Evolutionary conservation across 2,113 vertebrate genomes (phyloP), one percentile per base, ranked within the genome.

Genomic region (Lophura nycthemera): DNA sequence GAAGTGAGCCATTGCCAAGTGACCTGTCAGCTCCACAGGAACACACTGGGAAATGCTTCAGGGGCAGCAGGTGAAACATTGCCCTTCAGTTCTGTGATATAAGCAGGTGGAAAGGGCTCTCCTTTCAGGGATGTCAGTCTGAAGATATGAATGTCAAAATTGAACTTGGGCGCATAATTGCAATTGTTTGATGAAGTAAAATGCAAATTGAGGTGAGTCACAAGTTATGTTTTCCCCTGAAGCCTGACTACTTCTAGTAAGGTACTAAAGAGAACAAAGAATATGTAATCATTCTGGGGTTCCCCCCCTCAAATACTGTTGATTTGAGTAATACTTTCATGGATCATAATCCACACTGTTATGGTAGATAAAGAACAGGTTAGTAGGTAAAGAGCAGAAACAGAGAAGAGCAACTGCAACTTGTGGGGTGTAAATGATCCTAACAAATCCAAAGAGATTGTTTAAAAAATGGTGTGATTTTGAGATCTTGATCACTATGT

Each of bases 171-270:
- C 36, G 0, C 54, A 1, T 85, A 87, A 82, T 91, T 89, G 47
- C 78, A 57, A 29, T 45, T 84, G 87, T 93, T 82, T 89, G 81
- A 83, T 47, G 40, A 56, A 89, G 74, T 42, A 24, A 75, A 60
- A 87, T 84, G 94, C 89, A 91, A 85, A 95, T 72, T 2, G 7
- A 74, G 77, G 3, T 96, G 96, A 96, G 84, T 96, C 94, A 96
- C 77, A 29, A 52, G 45, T 56, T 77, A 22, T 64, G 77, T 38
- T 91, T 93, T 90, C 89, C 83, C 61, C 7, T 71, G 81, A 50
- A 84, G 67, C 83, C 38, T 60, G 45, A 20, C 16, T 42, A 20
- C 64, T 70, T 84, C 27, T 43, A 25, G 73, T 60, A n/a, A 42
- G 1, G 15, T 2, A 9, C 67, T 72, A 16, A 5, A 32, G 59